Evolutionary conservation across 1,140 invertebrate species (phyloP).

Genomic region (Goniozus legneri): DNA sequence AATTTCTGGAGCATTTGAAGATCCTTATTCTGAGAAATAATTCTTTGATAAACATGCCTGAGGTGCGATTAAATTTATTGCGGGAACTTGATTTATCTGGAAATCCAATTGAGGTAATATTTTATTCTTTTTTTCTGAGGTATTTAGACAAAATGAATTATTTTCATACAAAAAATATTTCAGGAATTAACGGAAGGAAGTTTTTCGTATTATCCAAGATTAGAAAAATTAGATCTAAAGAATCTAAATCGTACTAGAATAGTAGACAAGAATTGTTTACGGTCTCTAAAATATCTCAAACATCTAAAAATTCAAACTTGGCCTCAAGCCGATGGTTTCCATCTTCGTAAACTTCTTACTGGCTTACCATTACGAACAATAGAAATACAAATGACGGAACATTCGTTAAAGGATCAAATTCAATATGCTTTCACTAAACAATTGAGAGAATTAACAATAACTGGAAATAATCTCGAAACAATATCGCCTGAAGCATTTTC

Average conservation of each 20-base stretch:
- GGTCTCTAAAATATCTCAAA: slow-evolving; percentile 60
- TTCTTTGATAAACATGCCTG: slow-evolving; percentile 62
- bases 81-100: slow-evolving; percentile 63
- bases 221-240: slow-evolving; percentile 51
- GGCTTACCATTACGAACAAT: slow-evolving; percentile 62
- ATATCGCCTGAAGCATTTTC: slow-evolving; percentile 71
- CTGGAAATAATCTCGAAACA: slow-evolving; percentile 65
- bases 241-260: slow-evolving; percentile 45
- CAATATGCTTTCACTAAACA: slow-evolving; percentile 71
- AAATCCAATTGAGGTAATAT: slow-evolving; percentile 61
- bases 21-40: slow-evolving; percentile 67
- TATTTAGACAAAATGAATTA: slow-evolving; percentile 19
- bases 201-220: slow-evolving; percentile 47
- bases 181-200: slow-evolving; percentile 59
- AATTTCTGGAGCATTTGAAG: slow-evolving; percentile 62
- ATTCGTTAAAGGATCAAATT: slow-evolving; percentile 67
- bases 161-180: slow-evolving; percentile 49
- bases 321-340: slow-evolving; percentile 62
- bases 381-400: slow-evolving; percentile 69
- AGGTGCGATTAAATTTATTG: slow-evolving; percentile 57
- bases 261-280: slow-evolving; percentile 65
- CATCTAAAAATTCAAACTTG: slow-evolving; percentile 64
- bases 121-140: neutral
- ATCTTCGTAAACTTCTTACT: slow-evolving; percentile 60
- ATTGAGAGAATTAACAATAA: slow-evolving; percentile 75